Base-by-base conservation (phyloP, 2,888 invertebrate species). In the Eupsilia transversa region DNA sequence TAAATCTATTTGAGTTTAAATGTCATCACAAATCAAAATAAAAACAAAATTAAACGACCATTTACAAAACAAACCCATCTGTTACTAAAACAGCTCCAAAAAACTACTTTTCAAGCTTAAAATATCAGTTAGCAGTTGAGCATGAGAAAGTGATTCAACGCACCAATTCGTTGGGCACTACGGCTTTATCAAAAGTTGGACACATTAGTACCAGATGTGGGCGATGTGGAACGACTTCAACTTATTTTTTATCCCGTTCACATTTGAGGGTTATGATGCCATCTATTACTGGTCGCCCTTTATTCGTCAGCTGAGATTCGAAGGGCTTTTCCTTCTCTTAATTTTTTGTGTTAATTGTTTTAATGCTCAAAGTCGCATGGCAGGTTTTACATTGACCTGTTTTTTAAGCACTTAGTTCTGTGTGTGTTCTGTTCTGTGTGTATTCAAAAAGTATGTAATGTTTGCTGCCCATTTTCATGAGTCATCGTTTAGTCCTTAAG, bases 131-230 rank as follows among this genome's bases (percentile, higher is more conserved):
- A 87, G 73, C 77, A 79, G 83, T 79, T 88, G 87, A 89, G 91
- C 90, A 91, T 89, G 90, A 90, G 89, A 90, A 91, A 92, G 91
- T 91, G 90, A 91, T 92, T 88, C 86, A 82, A 80, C 87, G 79
- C 76, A 80, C 86, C 91, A 91, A 92, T 92, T 91, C 90, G 90
- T 92, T 87, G 91, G 85, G 87, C 83, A 84, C 82, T 86, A 91
- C 87, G 91, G 92, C 93, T 93, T 91, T 93, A 93, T 93, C 93
- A 93, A 93, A 92, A 93, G 92, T 93, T 92, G 90, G 91, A 91
- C 91, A 91, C 93, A 93, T 93, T 93, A 91, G 86, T 88, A 84
- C 88, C 93, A 93, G 91, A 91, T 93, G 93, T 85, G 92, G 86
- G 90, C 91, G 79, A 84, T 85, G 86, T 88, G 87, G 80, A 86